A percentile compares a stretch with the other conserved stretches of the same genome.
Conservation (phyloP, 2,888 invertebrate species). For the Cerceris ruficornis region DNA sequence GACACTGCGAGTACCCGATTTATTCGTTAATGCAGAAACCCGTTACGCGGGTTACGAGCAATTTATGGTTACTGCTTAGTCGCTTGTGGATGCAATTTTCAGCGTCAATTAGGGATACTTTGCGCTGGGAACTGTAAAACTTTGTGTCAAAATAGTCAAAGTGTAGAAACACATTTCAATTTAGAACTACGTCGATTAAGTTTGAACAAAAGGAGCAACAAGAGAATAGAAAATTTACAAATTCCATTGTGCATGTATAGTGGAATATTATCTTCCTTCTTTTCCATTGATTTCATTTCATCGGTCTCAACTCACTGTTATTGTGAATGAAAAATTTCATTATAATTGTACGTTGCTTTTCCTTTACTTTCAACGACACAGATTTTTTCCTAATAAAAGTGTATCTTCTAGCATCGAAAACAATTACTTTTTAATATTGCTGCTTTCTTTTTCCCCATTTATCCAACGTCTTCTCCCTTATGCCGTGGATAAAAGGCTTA, state of each 20-base stretch:
- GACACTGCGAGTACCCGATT: conserved; percentile 46
- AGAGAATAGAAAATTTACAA: too few species aligned
- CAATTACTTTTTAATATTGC: too few species aligned
- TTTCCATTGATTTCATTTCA: too few species aligned
- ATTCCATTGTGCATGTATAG: too few species aligned
- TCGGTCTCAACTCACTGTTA: neutral
- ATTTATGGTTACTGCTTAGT: conserved; percentile 33
- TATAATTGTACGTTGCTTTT: too few species aligned
- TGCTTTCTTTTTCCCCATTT: too few species aligned
- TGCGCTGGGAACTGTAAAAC: conserved; percentile 31
- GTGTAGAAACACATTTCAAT: neutral
- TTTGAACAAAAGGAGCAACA: too few species aligned
- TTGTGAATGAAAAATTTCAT: neutral
- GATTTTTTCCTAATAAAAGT: too few species aligned
- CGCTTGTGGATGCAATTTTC: conserved; percentile 30
- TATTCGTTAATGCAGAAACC: conserved; percentile 42
- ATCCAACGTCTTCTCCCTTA: neutral
- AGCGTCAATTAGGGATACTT: conserved; percentile 50
- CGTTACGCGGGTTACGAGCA: conserved; percentile 48
- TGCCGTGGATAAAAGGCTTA: neutral
- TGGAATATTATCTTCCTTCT: too few species aligned
- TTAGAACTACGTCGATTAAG: too few species aligned
- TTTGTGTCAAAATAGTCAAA: conserved; percentile 28
- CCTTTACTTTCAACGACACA: too few species aligned
- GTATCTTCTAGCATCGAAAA: too few species aligned